Evolutionary conservation across 2,888 invertebrate species (phyloP).

Genomic region (Micoletzkya japonica): DNA sequence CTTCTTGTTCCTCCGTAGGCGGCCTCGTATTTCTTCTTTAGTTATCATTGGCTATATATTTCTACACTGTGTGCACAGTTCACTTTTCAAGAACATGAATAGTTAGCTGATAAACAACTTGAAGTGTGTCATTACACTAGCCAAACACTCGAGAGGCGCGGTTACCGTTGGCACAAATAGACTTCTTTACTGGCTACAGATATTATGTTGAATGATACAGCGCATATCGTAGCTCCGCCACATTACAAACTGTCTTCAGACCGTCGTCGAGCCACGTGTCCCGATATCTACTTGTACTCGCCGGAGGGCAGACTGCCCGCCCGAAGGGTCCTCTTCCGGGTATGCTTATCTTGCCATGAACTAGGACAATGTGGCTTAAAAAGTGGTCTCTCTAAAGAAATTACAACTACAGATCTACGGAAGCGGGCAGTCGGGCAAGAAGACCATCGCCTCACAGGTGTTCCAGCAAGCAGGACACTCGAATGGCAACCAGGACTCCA

Average conservation of each 20-base stretch:
- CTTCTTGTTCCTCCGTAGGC: too few species aligned
- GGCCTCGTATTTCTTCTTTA: too few species aligned
- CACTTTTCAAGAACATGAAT: too few species aligned
- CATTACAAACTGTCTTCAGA: too few species aligned
- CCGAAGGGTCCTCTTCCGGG: slow-evolving; percentile 21
- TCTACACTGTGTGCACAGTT: too few species aligned
- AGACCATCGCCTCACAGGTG: slow-evolving; percentile 48
- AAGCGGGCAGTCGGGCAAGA: slow-evolving; percentile 49
- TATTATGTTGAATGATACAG: too few species aligned
- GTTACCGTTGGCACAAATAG: too few species aligned
- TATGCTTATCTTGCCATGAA: not conserved
- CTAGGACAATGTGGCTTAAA: not conserved
- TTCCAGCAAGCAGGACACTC: slow-evolving; percentile 42
- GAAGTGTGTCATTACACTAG: too few species aligned
- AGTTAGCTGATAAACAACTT: not conserved
- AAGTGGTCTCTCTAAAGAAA: not conserved
- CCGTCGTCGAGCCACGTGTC: slow-evolving; percentile 58
- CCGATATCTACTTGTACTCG: slow-evolving; percentile 58
- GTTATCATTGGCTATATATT: too few species aligned
- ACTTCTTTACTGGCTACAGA: too few species aligned
- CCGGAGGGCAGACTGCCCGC: slow-evolving; percentile 31
- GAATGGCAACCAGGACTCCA: not conserved
- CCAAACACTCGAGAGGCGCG: too few species aligned
- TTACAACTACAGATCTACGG: slow-evolving; percentile 47
- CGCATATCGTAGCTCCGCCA: too few species aligned